Base-by-base conservation (phyloP, 2,113 vertebrate species). In the Oplegnathus fasciatus region DNA sequence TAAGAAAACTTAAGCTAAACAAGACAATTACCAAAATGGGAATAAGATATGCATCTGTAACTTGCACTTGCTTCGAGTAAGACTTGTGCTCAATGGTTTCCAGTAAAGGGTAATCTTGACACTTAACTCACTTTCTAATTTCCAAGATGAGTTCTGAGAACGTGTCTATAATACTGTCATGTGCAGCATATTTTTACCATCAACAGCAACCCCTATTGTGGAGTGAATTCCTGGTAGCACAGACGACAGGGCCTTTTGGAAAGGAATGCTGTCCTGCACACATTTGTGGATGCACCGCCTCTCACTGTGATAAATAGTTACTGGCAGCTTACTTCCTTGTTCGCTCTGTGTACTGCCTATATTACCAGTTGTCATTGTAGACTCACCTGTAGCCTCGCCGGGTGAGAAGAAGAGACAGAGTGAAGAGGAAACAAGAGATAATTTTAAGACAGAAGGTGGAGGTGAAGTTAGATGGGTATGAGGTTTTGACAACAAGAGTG, bases 241-340 rank as follows among this genome's bases (percentile, higher is more conserved):
- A 74, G 32, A 18, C 6, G 8, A 55, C 64, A 1, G 2, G 15
- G 37, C 54, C 30, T 81, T 55, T 54, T 61, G 22, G 69, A 83
- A 70, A 34, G 92, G 88, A 91, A 94, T 92, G 93, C 58, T 80
- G 90, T 54, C 48, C 66, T 64, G 66, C 80, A 62, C 54, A 86
- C 37, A 52, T 66, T 86, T 86, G 30, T 66, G 46, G 78, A 75
- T 52, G 40, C 77, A 46, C 84, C 82, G 74, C 75, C 65, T 77
- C 5, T 7, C 17, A 26, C 22, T 68, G 66, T 6, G n/a, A 74
- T 77, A 30, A 70, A 24, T 17, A 77, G 1, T 24, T 32, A 7
- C 28, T 2, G 1, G 24, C 13, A 9, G n/a, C 13, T 22, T 3
- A 58, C 66, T 85, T 88, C n/a, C 42, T 78, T 48, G 61, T 76